Conservation (phyloP, 2,888 invertebrate genomes). For the Spilosoma lubricipeda region DNA sequence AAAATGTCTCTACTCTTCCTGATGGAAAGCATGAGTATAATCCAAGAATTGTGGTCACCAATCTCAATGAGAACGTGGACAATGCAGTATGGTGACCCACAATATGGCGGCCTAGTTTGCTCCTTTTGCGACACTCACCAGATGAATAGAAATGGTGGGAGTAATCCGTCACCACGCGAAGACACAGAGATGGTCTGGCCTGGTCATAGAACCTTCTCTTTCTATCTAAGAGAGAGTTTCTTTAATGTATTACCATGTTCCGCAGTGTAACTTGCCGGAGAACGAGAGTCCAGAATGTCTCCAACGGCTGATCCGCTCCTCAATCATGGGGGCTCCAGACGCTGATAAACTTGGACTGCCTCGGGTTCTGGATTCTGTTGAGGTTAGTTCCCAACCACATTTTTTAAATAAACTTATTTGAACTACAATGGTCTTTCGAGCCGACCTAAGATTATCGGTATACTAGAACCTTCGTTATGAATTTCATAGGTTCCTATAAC, state of each 20-base stretch:
- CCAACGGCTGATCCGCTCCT: conserved; percentile 94
- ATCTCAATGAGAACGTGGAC: too few relatives aligned
- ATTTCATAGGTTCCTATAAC: too few relatives aligned
- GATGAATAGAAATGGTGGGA: too few relatives aligned
- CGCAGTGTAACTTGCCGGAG: conserved; percentile 69
- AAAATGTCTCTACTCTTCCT: too few relatives aligned
- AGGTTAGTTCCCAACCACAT: conserved; percentile 86
- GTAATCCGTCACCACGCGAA: too few relatives aligned
- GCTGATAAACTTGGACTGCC: conserved; percentile 98
- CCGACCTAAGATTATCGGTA: neutral
- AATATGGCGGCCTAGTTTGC: too few relatives aligned
- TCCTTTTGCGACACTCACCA: too few relatives aligned
- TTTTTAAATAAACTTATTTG: neutral
- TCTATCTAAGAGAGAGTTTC: neutral
- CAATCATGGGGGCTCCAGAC: conserved; percentile 97
- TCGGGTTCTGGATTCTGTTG: conserved; percentile 95
- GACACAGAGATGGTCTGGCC: too few relatives aligned
- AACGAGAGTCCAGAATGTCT: conserved; percentile 90
- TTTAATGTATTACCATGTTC: neutral
- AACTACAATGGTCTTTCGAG: neutral
- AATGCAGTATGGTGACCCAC: too few relatives aligned
- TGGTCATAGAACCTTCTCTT: neutral
- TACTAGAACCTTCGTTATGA: neutral
- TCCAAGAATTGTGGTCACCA: too few relatives aligned
- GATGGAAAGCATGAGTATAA: too few relatives aligned